Evolutionary conservation across 2,888 invertebrate genomes (phyloP), one percentile per base, ranked within the genome.

Genomic region (Aspidiotus rigidus): DNA sequence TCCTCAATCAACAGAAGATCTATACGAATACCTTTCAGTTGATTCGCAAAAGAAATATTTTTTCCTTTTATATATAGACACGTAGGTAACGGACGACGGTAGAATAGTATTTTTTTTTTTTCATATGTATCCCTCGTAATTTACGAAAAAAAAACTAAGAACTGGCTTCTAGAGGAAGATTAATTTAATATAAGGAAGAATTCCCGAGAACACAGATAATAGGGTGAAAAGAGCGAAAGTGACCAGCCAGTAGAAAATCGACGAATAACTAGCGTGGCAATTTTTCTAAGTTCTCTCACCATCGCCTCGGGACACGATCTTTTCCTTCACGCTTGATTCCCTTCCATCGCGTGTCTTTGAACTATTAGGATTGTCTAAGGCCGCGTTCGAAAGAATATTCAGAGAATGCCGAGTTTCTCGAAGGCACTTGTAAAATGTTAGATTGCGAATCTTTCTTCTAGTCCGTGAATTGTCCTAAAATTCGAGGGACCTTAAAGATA

Each of bases 221-320:
- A 49, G n/a, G 49, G n/a, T n/a, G 49, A n/a, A 28, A 28, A 11
- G 49, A 49, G 49, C 49, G 49, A 49, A n/a, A n/a, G 49, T n/a
- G 10, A 28, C 28, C 28, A 28, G 28, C 28, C 28, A 28, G 28
- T 28, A 28, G 28, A 28, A 28, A 28, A 28, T 28, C 28, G 28
- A 28, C 28, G 28, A 28, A 28, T 28, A 49, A 49, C 49, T 49
- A n/a, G n/a, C 49, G 49, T 6, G 49, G 49, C n/a, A 49, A 49
- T 49, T 49, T 49, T 49, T 49, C 49, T n/a, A n/a, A 49, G 49
- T 49, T n/a, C 49, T 49, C n/a, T 49, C 49, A 49, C 49, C n/a
- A 49, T 49, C 49, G 49, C 49, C 11, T 49, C n/a, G 49, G 49
- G 49, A 49, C n/a, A 13, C 49, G 49, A 49, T 49, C 49, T 13